Evolutionary conservation across 2,113 vertebrate genomes (phyloP), one percentile per base, ranked within the genome.

Genomic region (Plecturocebus donacophilus): DNA sequence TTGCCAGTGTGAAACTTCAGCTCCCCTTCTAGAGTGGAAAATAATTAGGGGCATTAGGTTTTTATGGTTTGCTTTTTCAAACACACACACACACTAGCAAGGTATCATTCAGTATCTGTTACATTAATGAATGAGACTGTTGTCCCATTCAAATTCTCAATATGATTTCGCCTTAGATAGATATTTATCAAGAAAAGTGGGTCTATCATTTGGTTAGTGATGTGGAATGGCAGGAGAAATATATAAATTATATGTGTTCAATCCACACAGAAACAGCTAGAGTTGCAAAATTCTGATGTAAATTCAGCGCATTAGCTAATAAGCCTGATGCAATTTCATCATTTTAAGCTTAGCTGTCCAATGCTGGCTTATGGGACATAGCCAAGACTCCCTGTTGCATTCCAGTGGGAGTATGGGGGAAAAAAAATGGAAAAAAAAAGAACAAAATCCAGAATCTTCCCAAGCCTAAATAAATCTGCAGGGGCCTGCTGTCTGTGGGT

Each of bases 381-480:
- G 20, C 80, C 54, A 89, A 38, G 49, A 91, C 56, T 92, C 30
- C 25, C 16, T 68, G 32, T 56, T 61, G 25, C 68, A 58, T 90
- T 96, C 56, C 23, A 47, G 21, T 76, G 32, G 64, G 49, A 83
- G 68, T 49, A 66, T 86, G 71, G 75, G 68, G 75, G 71, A 77
- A 40, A 23, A 52, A 21, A 52, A 45, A 23, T 38, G 40, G n/a
- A n/a, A n/a, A 64, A 87, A 86, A 40, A 92, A 87, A 87, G 6
- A 90, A 90, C 20, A 47, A 42, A 94, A 85, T 58, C 32, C 47
- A 93, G 54, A 94, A 56, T 90, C 79, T 83, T 86, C 23, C 20
- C 52, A 90, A 84, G 40, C 42, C 66, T 96, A 80, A 70, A 92
- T 92, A 95, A 94, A 95, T 92, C 66, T 96, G 20, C 87, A 88